A percentile compares a stretch with the other conserved stretches of the same genome.
Evolutionary conservation across 2,888 invertebrate genomes (phyloP).

Genomic region (Cephalotes varians): DNA sequence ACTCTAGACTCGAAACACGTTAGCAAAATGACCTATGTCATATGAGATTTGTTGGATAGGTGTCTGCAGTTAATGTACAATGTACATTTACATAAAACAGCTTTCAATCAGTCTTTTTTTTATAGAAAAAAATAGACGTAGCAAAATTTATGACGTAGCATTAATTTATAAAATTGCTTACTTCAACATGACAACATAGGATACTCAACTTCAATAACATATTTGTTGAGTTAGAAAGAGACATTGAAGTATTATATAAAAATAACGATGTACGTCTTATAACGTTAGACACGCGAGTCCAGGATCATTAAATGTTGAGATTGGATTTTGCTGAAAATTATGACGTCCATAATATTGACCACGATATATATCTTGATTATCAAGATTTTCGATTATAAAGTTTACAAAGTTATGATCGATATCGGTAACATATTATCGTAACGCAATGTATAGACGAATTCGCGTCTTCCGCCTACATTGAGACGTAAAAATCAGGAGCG

Average conservation of each 20-base stretch:
- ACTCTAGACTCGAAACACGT: neutral
- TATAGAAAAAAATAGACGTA: neutral
- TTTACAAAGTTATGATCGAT: neutral
- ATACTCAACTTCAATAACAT: neutral
- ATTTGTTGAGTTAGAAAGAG: neutral
- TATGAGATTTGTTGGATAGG: neutral
- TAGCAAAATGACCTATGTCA: neutral
- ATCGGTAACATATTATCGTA: constrained; percentile 26
- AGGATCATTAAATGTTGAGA: neutral
- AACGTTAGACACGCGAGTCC: neutral
- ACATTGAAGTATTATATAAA: neutral
- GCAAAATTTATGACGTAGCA: too few species aligned
- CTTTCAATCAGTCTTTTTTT: neutral
- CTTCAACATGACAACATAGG: too few species aligned
- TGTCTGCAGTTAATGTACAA: neutral
- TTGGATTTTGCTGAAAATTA: neutral
- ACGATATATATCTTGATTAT: neutral
- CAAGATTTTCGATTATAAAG: neutral
- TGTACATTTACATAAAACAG: neutral
- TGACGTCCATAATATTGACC: neutral
- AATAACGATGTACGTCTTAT: neutral
- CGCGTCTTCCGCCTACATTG: constrained; percentile 23
- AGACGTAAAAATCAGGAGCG: constrained; percentile 16
- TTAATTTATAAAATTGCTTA: neutral
- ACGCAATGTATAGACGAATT: constrained; percentile 10